These are phyloP conservation scores for Encarsia formosa DNA, from an alignment of 2,888 invertebrate genomes.

Conservation along the genomic window DNA sequence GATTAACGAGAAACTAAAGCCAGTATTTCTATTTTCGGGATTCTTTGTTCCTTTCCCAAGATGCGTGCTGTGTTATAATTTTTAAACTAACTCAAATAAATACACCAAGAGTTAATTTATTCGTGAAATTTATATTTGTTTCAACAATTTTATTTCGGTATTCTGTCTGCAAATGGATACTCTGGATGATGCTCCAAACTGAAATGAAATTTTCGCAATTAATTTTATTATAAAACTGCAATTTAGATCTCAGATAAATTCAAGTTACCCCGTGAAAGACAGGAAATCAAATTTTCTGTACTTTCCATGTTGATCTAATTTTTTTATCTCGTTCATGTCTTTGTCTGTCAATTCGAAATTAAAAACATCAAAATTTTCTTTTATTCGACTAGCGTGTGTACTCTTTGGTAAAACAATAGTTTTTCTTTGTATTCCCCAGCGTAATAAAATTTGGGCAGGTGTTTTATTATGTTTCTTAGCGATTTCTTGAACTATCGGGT, in stretches of 20 bases:
- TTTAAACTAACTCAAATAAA: too few species aligned
- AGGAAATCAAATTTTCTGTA: conserved; percentile 66
- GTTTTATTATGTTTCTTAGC: conserved; percentile 60
- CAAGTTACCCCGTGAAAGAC: conserved; percentile 48
- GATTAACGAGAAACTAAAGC: too few species aligned
- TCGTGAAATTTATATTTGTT: too few species aligned
- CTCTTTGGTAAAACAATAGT: conserved; percentile 76
- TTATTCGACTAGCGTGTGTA: conserved; percentile 63
- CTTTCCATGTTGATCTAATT: conserved; percentile 58
- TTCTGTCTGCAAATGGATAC: conserved; percentile 9
- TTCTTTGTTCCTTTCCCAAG: too few species aligned
- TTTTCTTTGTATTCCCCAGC: conserved; percentile 64
- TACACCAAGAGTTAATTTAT: too few species aligned
- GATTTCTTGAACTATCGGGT: conserved; percentile 58
- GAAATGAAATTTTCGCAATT: not conserved
- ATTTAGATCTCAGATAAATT: not conserved
- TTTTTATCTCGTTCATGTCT: conserved; percentile 57
- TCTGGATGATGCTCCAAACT: conserved; percentile 13
- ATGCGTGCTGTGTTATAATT: not conserved
- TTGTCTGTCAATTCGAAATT: conserved; percentile 59
- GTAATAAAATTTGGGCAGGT: conserved; percentile 67
- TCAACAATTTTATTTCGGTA: not conserved
- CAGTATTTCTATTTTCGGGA: too few species aligned
- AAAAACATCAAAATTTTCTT: conserved; percentile 66
- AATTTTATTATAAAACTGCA: not conserved